phyloP scores from a whole-genome alignment of 1,140 invertebrate species.

The Ceratina australensis region DNA sequence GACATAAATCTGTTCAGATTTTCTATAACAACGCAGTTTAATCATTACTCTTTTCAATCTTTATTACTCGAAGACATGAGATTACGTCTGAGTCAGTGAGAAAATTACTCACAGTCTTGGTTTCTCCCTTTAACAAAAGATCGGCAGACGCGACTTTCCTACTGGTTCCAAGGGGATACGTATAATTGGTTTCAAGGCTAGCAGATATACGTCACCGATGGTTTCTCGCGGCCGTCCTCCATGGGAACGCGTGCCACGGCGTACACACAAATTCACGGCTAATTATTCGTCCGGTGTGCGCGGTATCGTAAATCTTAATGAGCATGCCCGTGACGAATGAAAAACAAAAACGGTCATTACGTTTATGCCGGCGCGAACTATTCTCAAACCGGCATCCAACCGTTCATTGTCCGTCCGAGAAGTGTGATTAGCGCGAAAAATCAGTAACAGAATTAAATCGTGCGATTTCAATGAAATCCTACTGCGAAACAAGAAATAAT shows the following conservation, averaged over 20 bases:
- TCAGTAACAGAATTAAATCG: neutral
- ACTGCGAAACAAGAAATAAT: too few species aligned
- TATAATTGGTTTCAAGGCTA: conserved; percentile 8
- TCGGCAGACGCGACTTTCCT: neutral
- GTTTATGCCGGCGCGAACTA: conserved; percentile 38
- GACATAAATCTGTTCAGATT: too few species aligned
- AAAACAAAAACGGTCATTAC: conserved; percentile 45
- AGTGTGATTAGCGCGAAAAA: too few species aligned
- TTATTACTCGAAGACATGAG: neutral
- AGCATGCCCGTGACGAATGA: conserved; percentile 34
- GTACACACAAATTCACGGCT: conserved; percentile 40
- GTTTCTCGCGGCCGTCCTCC: neutral
- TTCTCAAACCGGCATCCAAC: conserved; percentile 20
- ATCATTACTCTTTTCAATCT: conserved; percentile 8
- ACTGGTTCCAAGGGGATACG: neutral
- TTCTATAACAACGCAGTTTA: too few species aligned
- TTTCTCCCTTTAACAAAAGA: neutral
- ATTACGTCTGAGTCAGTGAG: conserved; percentile 3
- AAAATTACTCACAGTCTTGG: conserved; percentile 4
- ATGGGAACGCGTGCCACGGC: conserved; percentile 13
- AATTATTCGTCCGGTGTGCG: conserved; percentile 65
- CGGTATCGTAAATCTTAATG: conserved; percentile 71
- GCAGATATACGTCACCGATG: conserved; percentile 5
- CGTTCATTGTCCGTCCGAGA: conserved; percentile 1
- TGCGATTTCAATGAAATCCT: too few species aligned